Percentiles rank a stretch among this genome's conserved stretches.
phyloP scores from a whole-genome alignment of 2,797 vertebrate species.

The Helarctos malayanus region DNA sequence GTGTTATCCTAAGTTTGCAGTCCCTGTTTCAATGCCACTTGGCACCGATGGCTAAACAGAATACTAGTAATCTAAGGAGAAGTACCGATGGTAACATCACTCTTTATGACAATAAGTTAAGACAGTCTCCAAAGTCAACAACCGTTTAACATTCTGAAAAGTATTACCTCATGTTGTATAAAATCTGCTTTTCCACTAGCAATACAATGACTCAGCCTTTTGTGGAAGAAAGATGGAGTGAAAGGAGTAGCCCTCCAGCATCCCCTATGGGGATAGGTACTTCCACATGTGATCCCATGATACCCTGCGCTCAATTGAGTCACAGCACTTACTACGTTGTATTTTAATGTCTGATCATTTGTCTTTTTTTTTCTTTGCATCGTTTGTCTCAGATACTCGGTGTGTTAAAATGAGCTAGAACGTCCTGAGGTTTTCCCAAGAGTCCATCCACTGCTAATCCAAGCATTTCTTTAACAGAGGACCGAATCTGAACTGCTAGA shows the following conservation, averaged over 20 bases:
- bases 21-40: neutral
- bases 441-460: neutral
- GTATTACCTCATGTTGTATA: neutral
- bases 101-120: neutral
- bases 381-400: constrained; percentile 1
- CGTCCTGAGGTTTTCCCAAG: constrained; percentile 6
- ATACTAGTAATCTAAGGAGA: neutral
- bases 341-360: neutral
- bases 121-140: constrained; percentile 28
- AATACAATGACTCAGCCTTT: neutral
- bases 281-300: neutral
- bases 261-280: neutral
- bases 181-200: constrained; percentile 1
- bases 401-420: constrained; percentile 37
- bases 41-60: neutral
- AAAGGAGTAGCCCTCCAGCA: neutral
- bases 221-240: neutral
- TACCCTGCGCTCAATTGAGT: neutral
- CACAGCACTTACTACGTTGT: neutral
- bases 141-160: constrained; percentile 18
- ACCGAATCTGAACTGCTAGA: neutral
- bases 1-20: neutral
- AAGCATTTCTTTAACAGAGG: constrained; percentile 46
- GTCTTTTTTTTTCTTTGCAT: neutral
- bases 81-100: neutral